Evolutionary conservation across 1,140 invertebrate species (phyloP), one percentile per base, ranked within the genome.

Genomic region (Adelges cooleyi): DNA sequence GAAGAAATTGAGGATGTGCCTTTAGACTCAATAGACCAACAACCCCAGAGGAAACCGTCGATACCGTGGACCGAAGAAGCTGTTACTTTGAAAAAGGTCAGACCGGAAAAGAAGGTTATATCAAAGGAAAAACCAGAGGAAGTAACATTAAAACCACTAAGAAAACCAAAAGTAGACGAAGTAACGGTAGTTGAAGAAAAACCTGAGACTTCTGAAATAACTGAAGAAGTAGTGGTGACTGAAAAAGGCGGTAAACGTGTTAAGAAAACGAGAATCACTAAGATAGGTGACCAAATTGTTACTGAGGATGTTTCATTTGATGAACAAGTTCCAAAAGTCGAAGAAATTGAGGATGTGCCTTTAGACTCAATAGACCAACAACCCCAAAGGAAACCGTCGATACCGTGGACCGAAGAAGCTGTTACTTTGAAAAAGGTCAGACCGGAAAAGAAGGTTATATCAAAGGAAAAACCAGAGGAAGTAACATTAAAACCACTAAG

Each of bases 381-480:
- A 51, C 33, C 52, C 23, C 27, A 33, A 46, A 59, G 66, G 10
- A 48, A 66, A 54, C 49, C 38, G 11, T 11, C 56, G 22, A 66
- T 54, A 36, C 66, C 46, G 20, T 65, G 53, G 67, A 67, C 36
- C 17, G 68, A 71, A 59, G 65, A 69, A 49, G 52, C 36, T 65
- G 27, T 66, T 13, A 22, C 69, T 38, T 40, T 69, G 1, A 69
- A 69, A 51, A 68, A 68, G 68, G 59, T 74, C n/a, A 70, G 69
- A 0, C 70, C 65, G 3, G 72, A 73, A 17, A 72, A 72, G 8
- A 72, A 74, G 53, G 69, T 51, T 59, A 11, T 69, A 3, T 29
- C 65, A 65, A 70, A 68, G 69, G 72, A 75, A 71, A 72, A 74
- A 52, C 70, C 74, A 67, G 76, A 78, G 68, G 73, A 74, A 40